phyloP scores from a whole-genome alignment of 2,888 invertebrate species.

The Ophraella communa region DNA sequence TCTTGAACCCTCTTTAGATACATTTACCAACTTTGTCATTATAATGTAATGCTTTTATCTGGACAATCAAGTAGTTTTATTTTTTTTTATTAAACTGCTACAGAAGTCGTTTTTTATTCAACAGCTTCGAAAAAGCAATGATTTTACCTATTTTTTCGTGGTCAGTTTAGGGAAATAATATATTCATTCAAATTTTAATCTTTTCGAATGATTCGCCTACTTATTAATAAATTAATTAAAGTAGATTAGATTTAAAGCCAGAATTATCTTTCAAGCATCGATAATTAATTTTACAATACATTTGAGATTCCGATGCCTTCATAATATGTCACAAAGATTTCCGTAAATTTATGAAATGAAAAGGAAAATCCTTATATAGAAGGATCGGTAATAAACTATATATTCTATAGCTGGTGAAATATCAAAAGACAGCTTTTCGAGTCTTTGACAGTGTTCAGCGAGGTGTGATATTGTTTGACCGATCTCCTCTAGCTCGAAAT shows the following conservation, averaged over 20 bases:
- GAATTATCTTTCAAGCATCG: conserved; percentile 32
- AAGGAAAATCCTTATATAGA: conserved; percentile 26
- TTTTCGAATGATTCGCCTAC: no score
- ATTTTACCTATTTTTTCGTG: no score
- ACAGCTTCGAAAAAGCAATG: no score
- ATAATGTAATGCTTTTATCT: no score
- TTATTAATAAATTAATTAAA: no score
- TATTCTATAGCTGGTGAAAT: conserved; percentile 53
- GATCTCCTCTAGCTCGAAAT: conserved; percentile 45
- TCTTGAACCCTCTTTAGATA: no score
- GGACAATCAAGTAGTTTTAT: no score
- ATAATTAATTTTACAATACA: conserved; percentile 50
- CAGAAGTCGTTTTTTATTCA: no score
- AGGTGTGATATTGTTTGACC: conserved; percentile 58
- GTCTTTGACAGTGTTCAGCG: conserved; percentile 56
- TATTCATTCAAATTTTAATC: no score
- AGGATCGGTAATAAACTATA: conserved; percentile 46
- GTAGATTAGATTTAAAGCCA: neutral
- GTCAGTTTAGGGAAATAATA: no score
- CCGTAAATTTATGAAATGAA: conserved; percentile 22
- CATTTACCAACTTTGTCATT: no score
- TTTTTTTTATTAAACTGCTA: no score
- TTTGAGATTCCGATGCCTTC: conserved; percentile 45
- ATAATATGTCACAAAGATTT: conserved; percentile 43
- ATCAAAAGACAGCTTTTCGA: conserved; percentile 56